Evolutionary conservation across 2,797 vertebrate species (phyloP).

Genomic region (Falco concolor): DNA sequence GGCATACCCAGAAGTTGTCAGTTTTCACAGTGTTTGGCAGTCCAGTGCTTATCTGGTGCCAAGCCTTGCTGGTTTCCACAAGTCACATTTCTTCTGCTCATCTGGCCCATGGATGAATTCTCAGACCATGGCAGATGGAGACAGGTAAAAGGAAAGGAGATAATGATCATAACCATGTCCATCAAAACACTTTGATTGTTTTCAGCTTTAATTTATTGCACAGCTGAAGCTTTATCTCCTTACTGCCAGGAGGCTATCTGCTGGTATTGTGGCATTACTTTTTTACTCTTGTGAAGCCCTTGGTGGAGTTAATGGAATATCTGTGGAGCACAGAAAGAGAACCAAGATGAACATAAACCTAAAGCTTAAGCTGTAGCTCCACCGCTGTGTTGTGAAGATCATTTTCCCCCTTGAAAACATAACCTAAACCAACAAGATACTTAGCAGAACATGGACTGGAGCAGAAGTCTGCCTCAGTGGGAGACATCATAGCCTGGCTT

Average conservation of each 20-base stretch:
- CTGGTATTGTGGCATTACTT: neutral
- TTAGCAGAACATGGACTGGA: neutral
- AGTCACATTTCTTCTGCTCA: neutral
- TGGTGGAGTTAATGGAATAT: neutral
- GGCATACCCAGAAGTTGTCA: neutral
- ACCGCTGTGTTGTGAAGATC: neutral
- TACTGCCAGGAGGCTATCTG: neutral
- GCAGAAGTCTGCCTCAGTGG: neutral
- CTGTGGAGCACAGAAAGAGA: neutral
- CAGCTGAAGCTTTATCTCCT: neutral
- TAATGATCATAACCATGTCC: neutral
- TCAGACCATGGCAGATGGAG: neutral
- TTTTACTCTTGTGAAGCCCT: neutral
- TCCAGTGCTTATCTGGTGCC: neutral
- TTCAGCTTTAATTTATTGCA: neutral
- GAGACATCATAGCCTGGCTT: neutral
- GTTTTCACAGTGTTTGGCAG: neutral
- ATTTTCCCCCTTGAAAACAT: neutral
- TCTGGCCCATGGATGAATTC: neutral
- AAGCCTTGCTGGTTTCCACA: neutral
- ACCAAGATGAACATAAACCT: neutral
- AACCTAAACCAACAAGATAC: neutral
- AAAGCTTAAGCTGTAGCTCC: neutral
- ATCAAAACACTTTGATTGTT: neutral
- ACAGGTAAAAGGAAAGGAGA: neutral